Evolutionary conservation across 2,797 vertebrate genomes (phyloP).

Genomic region (Phoeniculus purpureus): DNA sequence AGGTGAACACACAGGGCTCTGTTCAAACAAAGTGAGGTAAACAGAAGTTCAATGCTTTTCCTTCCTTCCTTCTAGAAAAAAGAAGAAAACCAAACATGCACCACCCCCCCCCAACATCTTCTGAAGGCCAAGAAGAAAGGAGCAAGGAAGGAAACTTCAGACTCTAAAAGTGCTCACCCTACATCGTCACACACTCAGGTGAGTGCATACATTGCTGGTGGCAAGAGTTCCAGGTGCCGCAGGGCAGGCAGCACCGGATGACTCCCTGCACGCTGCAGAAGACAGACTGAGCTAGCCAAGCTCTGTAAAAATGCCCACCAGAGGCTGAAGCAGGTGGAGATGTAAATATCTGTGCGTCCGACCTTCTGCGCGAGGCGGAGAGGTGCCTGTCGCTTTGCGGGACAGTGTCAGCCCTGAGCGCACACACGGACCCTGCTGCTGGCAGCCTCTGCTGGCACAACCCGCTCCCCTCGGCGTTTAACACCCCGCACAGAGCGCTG

Average conservation of each 20-base stretch:
- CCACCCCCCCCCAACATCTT: not conserved
- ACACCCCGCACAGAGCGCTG: not conserved
- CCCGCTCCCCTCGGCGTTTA: not conserved
- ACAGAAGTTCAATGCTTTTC: not conserved
- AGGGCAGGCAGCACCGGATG: not conserved
- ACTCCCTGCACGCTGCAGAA: accelerated
- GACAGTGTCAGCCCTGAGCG: not conserved
- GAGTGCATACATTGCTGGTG: not conserved
- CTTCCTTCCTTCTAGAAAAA: not conserved
- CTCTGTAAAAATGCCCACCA: not conserved
- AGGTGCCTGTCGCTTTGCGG: not conserved
- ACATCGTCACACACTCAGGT: not conserved
- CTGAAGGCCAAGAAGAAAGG: not conserved
- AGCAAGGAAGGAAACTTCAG: constrained; percentile 4
- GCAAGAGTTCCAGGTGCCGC: not conserved
- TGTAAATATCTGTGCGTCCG: not conserved
- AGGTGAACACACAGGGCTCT: constrained; percentile 47
- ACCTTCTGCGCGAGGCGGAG: accelerated
- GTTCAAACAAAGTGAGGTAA: constrained; percentile 39
- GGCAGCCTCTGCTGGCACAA: accelerated
- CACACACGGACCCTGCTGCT: accelerated
- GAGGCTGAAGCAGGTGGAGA: not conserved
- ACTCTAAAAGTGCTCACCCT: not conserved
- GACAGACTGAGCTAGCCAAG: not conserved
- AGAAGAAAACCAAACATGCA: not conserved